phyloP scores from a whole-genome alignment of 2,797 vertebrate species.

The Chiloscyllium punctatum region DNA sequence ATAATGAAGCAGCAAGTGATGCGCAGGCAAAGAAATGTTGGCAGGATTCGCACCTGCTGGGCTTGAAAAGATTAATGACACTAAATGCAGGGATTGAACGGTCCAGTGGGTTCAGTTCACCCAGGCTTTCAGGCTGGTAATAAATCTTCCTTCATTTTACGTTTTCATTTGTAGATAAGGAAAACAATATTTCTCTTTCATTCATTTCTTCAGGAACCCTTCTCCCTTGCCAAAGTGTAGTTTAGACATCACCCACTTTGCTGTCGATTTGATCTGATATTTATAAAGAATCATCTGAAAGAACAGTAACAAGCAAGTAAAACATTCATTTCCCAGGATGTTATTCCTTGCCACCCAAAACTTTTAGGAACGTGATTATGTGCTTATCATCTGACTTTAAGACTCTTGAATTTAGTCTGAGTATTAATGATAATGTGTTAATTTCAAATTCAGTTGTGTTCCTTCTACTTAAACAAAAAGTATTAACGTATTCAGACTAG shows the following conservation, averaged over 20 bases:
- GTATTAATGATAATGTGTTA: neutral
- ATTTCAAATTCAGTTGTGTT: neutral
- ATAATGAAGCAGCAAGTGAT: constrained; percentile 13
- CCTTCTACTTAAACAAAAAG: neutral
- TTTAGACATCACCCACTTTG: neutral
- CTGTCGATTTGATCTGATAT: neutral
- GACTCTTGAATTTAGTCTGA: neutral
- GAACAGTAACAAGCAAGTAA: neutral
- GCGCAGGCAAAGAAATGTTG: neutral
- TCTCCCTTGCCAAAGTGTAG: too few relatives aligned
- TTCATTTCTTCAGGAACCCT: neutral
- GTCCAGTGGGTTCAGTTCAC: constrained; percentile 25
- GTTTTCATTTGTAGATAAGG: constrained; percentile 11
- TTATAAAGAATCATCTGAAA: neutral
- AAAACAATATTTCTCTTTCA: neutral
- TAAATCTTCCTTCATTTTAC: constrained; percentile 32
- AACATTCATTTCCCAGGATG: neutral
- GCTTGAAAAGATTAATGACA: constrained; percentile 16
- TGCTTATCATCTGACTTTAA: neutral
- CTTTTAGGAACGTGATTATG: neutral
- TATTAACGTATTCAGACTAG: neutral
- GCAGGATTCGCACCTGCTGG: constrained; percentile 30
- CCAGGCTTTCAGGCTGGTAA: constrained; percentile 4
- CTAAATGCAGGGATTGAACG: neutral
- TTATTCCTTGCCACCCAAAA: neutral